A percentile compares a stretch with the other conserved stretches of the same genome.
phyloP scores from a whole-genome alignment of 2,113 vertebrate genomes.

The Calyptomena viridis region DNA sequence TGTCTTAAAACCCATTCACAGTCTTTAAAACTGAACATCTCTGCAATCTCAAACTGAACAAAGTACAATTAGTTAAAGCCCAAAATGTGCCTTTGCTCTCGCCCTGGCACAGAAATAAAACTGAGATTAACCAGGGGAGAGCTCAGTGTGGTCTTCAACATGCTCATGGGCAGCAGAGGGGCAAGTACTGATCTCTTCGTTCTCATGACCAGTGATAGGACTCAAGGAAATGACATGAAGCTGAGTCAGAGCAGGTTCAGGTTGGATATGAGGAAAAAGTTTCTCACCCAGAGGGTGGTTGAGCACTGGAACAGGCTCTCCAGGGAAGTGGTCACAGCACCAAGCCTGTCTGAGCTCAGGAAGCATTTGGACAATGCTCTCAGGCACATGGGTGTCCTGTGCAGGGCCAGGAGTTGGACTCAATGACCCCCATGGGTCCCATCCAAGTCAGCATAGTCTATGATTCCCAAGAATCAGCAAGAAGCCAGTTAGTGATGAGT shows the following conservation, averaged over 20 bases:
- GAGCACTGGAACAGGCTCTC: not conserved
- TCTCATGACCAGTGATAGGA: not conserved
- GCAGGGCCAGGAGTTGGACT: not conserved
- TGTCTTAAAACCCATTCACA: not conserved
- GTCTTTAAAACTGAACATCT: not conserved
- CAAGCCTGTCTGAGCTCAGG: not conserved
- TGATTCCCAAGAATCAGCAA: not conserved
- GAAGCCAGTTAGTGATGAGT: not conserved
- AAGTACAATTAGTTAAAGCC: rapidly evolving
- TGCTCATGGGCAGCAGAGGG: rapidly evolving
- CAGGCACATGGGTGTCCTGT: not conserved
- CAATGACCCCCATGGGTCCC: not conserved
- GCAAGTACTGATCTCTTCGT: not conserved
- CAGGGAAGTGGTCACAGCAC: not conserved
- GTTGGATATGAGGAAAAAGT: not conserved
- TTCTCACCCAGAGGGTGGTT: not conserved
- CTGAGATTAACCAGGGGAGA: not conserved
- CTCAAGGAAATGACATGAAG: not conserved
- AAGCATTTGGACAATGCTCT: not conserved
- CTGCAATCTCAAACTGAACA: not conserved
- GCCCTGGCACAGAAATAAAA: not conserved
- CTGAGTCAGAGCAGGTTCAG: not conserved
- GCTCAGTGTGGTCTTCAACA: not conserved
- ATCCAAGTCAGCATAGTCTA: not conserved
- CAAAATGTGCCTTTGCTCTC: not conserved